Conservation (phyloP, 1,140 invertebrate genomes). For the Phocides pigmalion region DNA sequence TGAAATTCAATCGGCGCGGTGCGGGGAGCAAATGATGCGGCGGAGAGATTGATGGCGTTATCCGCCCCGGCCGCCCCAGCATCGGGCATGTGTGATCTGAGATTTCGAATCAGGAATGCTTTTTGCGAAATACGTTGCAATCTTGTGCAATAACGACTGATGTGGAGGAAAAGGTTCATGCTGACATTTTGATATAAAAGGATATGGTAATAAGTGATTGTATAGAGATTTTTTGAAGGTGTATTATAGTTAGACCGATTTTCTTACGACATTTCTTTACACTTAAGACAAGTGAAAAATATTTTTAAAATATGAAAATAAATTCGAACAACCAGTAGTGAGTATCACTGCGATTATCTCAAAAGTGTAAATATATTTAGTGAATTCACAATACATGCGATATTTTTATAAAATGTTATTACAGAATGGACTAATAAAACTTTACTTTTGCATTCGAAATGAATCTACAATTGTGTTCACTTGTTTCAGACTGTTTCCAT, state of each 20-base stretch:
- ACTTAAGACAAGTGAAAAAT: too few relatives aligned
- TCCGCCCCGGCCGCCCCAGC: conserved; percentile 16
- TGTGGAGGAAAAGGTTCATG: not conserved
- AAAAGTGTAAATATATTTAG: too few relatives aligned
- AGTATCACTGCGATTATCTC: too few relatives aligned
- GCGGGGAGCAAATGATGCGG: conserved; percentile 81
- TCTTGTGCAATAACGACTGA: not conserved
- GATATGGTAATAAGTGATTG: too few relatives aligned
- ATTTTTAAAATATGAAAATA: too few relatives aligned
- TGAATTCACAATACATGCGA: not conserved
- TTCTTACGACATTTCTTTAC: too few relatives aligned
- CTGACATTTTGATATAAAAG: not conserved
- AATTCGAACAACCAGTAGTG: too few relatives aligned
- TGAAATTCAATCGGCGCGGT: conserved; percentile 78
- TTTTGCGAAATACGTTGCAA: not conserved
- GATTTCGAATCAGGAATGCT: conserved; percentile 16
- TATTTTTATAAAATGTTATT: not conserved
- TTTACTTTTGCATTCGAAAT: conserved; percentile 32
- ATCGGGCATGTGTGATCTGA: conserved; percentile 15
- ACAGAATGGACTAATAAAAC: conserved; percentile 15
- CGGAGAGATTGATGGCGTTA: conserved; percentile 75
- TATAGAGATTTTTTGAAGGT: too few relatives aligned
- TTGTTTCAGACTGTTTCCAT: conserved; percentile 97
- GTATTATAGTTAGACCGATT: too few relatives aligned
- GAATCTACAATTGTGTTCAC: conserved; percentile 40